phyloP scores from a whole-genome alignment of 2,888 invertebrate species.

The Pandemis cinnamomeana region DNA sequence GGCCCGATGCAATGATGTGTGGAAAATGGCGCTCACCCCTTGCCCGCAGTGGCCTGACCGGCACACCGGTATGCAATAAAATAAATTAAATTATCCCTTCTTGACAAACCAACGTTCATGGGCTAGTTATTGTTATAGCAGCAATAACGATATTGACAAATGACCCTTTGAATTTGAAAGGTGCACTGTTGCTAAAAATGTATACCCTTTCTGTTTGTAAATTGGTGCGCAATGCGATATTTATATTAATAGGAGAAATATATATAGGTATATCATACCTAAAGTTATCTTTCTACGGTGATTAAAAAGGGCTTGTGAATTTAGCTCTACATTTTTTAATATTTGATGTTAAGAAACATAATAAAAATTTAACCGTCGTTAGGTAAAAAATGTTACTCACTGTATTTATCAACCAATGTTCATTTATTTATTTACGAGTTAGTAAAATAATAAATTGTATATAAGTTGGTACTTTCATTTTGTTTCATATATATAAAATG shows the following conservation, averaged over 20 bases:
- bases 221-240: background rate
- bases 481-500: no score
- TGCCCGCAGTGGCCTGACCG: slow-evolving; percentile 56
- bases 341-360: no score
- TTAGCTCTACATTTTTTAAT: no score
- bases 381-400: no score
- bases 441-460: no score
- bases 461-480: no score
- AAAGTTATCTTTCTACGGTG: no score
- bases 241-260: background rate
- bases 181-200: slow-evolving; percentile 5
- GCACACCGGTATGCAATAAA: slow-evolving; percentile 49
- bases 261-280: no score
- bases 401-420: no score
- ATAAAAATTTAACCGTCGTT: no score
- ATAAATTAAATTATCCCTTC: slow-evolving; percentile 47
- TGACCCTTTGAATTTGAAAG: slow-evolving; percentile 21
- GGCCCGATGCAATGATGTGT: slow-evolving; percentile 85
- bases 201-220: background rate
- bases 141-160: slow-evolving; percentile 29
- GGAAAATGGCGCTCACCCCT: slow-evolving; percentile 82
- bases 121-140: slow-evolving; percentile 34
- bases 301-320: no score
- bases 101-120: slow-evolving; percentile 31
- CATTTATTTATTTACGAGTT: no score